phyloP scores from a whole-genome alignment of 2,113 vertebrate genomes.

The Conger conger region DNA sequence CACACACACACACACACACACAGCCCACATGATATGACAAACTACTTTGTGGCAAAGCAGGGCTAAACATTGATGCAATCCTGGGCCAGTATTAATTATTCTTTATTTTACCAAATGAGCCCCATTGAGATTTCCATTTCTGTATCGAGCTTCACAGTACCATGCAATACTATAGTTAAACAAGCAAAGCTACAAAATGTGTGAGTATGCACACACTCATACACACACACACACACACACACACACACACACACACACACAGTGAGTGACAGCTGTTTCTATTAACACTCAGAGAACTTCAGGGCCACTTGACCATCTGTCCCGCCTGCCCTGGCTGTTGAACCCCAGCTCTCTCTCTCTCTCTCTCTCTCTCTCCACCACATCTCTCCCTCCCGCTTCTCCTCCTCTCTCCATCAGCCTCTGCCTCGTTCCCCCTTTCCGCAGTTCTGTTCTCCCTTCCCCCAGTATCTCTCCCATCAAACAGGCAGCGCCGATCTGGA shows the following conservation, averaged over 20 bases:
- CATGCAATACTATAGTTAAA: not conserved
- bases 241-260: constrained; percentile 13
- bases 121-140: too few relatives aligned
- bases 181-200: too few relatives aligned
- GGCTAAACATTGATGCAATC: too few relatives aligned
- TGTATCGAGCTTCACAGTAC: too few relatives aligned
- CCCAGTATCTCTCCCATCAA: too few relatives aligned
- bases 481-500: too few relatives aligned
- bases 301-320: constrained; percentile 65
- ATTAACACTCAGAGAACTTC: constrained; percentile 59
- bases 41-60: not conserved
- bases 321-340: constrained; percentile 20
- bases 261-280: constrained; percentile 68
- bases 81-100: too few relatives aligned
- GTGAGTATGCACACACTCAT: not conserved
- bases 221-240: constrained; percentile 8
- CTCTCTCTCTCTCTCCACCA: too few relatives aligned
- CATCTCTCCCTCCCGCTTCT: constrained; percentile 4
- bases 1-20: not conserved
- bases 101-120: too few relatives aligned
- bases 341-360: not conserved
- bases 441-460: not conserved
- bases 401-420: constrained; percentile 1
- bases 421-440: constrained; percentile 7
- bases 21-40: not conserved